phyloP scores from a whole-genome alignment of 2,797 vertebrate species.

The Dallia pectoralis region DNA sequence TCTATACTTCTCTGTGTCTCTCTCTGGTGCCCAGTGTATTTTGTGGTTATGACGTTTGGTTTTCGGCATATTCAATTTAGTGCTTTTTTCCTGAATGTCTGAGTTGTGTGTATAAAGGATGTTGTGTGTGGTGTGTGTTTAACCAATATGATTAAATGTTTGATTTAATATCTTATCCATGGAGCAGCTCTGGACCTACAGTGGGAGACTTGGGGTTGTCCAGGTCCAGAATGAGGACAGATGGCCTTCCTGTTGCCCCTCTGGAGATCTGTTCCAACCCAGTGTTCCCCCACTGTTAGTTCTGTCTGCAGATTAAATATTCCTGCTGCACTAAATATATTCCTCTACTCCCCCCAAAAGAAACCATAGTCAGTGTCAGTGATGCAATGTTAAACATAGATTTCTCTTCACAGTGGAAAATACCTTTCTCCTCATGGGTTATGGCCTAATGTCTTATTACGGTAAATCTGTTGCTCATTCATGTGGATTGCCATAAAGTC shows the following conservation, averaged over 20 bases:
- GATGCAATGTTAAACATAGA: no score
- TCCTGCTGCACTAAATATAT: background rate
- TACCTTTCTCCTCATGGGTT: no score
- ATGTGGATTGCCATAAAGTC: no score
- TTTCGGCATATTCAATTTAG: slow-evolving; percentile 43
- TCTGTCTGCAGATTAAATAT: background rate
- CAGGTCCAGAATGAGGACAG: background rate
- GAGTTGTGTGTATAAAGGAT: slow-evolving; percentile 1
- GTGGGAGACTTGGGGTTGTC: background rate
- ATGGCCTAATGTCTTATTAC: no score
- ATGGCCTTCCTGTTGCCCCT: background rate
- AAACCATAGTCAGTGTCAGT: no score
- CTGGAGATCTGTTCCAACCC: background rate
- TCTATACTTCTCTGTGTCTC: background rate
- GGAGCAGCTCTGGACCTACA: background rate
- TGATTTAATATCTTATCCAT: background rate
- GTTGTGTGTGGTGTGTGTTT: background rate
- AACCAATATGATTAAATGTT: no score
- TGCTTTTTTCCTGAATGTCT: slow-evolving; percentile 20
- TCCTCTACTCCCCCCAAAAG: no score
- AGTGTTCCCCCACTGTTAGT: background rate
- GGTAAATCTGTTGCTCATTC: no score
- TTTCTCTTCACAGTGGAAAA: background rate
- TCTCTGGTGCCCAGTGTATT: no score
- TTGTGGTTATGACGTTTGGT: no score